Evolutionary conservation across 2,113 vertebrate species (phyloP).

Genomic region (Nestor notabilis): DNA sequence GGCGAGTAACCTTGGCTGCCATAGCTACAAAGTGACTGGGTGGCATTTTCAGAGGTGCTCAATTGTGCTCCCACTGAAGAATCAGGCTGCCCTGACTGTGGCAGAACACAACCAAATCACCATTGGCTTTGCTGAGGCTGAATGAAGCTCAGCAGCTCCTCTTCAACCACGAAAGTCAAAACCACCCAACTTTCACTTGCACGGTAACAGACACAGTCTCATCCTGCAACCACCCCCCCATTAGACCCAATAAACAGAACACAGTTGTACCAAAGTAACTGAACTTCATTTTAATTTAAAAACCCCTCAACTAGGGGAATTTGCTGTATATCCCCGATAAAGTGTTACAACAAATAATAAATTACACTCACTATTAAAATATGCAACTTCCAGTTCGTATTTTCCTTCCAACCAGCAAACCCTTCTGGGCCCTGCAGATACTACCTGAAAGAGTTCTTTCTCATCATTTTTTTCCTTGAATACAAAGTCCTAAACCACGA

Average conservation of each 20-base stretch:
- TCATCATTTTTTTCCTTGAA: not conserved
- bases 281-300: not conserved
- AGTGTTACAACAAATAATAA: not conserved
- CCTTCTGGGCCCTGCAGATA: not conserved
- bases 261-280: not conserved
- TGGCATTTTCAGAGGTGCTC: not conserved
- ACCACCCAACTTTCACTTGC: not conserved
- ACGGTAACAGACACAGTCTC: not conserved
- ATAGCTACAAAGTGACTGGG: not conserved
- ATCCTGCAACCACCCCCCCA: accelerated
- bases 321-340: not conserved
- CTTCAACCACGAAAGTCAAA: not conserved
- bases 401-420: not conserved
- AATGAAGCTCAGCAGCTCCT: not conserved
- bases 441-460: not conserved
- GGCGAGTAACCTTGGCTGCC: not conserved
- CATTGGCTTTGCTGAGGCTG: not conserved
- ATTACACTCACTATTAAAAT: not conserved
- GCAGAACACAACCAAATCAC: not conserved
- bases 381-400: not conserved
- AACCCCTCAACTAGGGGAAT: not conserved
- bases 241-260: not conserved
- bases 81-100: not conserved
- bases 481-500: not conserved
- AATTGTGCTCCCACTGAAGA: accelerated